Percentiles rank a stretch among this genome's conserved stretches.
phyloP scores from a whole-genome alignment of 2,797 vertebrate species.

The Triplophysa bombifrons region DNA sequence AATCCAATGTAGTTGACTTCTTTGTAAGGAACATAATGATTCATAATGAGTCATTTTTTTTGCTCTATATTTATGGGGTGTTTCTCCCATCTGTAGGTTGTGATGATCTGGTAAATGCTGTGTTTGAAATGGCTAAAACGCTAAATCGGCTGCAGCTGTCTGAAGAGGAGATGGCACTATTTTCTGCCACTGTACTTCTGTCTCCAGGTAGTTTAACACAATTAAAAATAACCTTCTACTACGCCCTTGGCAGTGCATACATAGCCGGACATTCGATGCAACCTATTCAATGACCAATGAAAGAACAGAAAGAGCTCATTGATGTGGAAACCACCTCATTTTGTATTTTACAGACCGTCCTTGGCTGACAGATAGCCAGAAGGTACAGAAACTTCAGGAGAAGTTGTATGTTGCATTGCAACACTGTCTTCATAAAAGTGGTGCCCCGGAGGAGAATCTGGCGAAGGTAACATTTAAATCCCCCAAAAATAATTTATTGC shows the following conservation, averaged over 20 bases:
- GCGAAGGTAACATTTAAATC: slow-evolving; percentile 76
- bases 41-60: too few relatives aligned
- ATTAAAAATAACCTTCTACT: neutral
- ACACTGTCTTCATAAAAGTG: slow-evolving; percentile 83
- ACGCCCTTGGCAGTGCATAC: neutral
- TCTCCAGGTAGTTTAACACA: slow-evolving; percentile 79
- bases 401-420: slow-evolving; percentile 87
- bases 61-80: too few relatives aligned
- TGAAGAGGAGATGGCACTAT: slow-evolving; percentile 88
- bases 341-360: slow-evolving; percentile 77
- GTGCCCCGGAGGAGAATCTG: slow-evolving; percentile 83
- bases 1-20: too few relatives aligned
- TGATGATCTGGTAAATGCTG: slow-evolving; percentile 83
- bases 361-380: slow-evolving; percentile 86
- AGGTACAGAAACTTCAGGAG: slow-evolving; percentile 89
- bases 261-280: neutral
- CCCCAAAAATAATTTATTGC: neutral
- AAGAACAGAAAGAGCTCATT: neutral
- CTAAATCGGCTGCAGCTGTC: slow-evolving; percentile 85
- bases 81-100: slow-evolving; percentile 74
- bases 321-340: neutral
- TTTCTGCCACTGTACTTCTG: slow-evolving; percentile 86
- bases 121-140: slow-evolving; percentile 87
- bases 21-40: too few relatives aligned
- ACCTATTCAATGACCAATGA: neutral